Percentiles rank a stretch among this genome's conserved stretches.
These are phyloP conservation scores for Lacanobia wlatinum DNA, from an alignment of 2,888 invertebrate genomes.

Conservation along the genomic window DNA sequence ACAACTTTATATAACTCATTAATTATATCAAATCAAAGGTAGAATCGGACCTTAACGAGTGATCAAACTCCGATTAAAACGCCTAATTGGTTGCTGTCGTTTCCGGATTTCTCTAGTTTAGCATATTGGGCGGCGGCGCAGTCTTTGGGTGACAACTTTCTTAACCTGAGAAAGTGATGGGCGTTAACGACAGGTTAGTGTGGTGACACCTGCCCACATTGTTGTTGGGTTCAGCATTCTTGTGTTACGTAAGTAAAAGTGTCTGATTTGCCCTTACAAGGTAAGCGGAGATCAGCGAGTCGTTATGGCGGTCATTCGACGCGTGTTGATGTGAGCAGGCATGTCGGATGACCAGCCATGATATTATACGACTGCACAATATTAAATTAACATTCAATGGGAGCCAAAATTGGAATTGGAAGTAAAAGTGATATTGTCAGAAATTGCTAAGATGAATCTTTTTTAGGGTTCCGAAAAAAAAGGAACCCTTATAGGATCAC, in stretches of 20 bases:
- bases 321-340: constrained; percentile 25
- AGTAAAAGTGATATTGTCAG: not conserved
- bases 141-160: constrained; percentile 66
- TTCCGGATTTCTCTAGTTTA: constrained; percentile 67
- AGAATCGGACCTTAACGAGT: constrained; percentile 32
- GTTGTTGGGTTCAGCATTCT: constrained; percentile 52
- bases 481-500: too few species aligned
- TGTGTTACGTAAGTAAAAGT: constrained; percentile 61
- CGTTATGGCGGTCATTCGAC: constrained; percentile 5
- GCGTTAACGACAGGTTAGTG: constrained; percentile 50
- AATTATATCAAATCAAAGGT: constrained; percentile 34
- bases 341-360: not conserved
- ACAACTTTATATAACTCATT: constrained; percentile 32
- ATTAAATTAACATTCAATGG: not conserved
- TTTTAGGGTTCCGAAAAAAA: too few species aligned
- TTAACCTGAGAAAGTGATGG: constrained; percentile 58
- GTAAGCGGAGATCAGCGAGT: constrained; percentile 49
- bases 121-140: constrained; percentile 58
- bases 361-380: not conserved
- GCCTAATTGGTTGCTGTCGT: constrained; percentile 47
- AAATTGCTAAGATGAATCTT: fast-evolving
- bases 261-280: constrained; percentile 53
- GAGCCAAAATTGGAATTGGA: not conserved
- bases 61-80: constrained; percentile 46
- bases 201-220: constrained; percentile 54